Percentiles rank a stretch among this genome's conserved stretches.
Evolutionary conservation across 1,140 invertebrate species (phyloP).

Genomic region (Pseudomyrmex sp.): DNA sequence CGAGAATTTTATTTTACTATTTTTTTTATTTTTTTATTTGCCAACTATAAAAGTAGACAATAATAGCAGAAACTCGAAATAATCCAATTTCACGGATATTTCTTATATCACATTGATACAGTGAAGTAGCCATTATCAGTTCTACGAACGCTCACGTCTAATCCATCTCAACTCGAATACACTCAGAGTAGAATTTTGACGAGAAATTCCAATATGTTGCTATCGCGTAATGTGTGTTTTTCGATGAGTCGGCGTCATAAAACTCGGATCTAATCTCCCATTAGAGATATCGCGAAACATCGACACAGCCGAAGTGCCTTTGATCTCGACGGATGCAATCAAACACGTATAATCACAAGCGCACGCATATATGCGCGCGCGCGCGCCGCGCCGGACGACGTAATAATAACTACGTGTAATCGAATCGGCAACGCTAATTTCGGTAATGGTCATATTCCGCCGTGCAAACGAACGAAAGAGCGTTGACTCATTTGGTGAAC

Average conservation of each 20-base stretch:
- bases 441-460: constrained; percentile 58
- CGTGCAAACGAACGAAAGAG: constrained; percentile 33
- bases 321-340: constrained; percentile 31
- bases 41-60: background rate
- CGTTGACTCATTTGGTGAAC: constrained; percentile 6
- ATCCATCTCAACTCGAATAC: background rate
- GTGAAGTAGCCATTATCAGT: background rate
- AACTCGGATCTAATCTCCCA: constrained; percentile 41
- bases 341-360: background rate
- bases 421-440: constrained; percentile 64
- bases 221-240: constrained; percentile 21
- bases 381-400: background rate
- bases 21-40: background rate
- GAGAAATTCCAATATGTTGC: constrained; percentile 20
- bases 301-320: constrained; percentile 29
- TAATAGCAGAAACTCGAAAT: background rate
- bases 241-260: constrained; percentile 11
- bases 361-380: background rate
- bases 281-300: constrained; percentile 6
- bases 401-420: constrained; percentile 60
- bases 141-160: background rate
- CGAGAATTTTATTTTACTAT: background rate
- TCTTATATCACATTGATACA: background rate
- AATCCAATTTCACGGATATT: background rate
- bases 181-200: constrained; percentile 12